Evolutionary conservation across 2,888 invertebrate species (phyloP).

Genomic region (Halocaridina rubra): DNA sequence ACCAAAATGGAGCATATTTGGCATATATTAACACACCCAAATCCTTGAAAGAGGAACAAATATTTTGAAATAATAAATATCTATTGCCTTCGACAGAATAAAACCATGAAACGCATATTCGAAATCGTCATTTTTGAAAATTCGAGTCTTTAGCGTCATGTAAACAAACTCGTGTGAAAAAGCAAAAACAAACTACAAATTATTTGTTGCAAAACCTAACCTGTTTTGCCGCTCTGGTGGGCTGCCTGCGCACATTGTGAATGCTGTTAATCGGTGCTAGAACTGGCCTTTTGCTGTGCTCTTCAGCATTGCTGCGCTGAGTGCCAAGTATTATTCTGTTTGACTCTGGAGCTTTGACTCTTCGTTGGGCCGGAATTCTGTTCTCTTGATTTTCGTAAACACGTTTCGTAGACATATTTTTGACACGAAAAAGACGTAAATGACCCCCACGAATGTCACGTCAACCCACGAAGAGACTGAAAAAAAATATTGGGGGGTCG

Average conservation of each 20-base stretch:
- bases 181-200: too few relatives aligned
- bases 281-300: conserved; percentile 19
- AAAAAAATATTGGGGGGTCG: neutral
- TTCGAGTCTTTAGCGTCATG: too few relatives aligned
- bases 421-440: neutral
- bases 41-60: too few relatives aligned
- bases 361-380: conserved; percentile 40
- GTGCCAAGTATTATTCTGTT: neutral
- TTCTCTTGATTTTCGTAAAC: conserved; percentile 56
- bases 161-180: too few relatives aligned
- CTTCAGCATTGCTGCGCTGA: neutral
- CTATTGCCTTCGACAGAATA: too few relatives aligned
- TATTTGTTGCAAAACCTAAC: too few relatives aligned
- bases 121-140: too few relatives aligned
- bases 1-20: too few relatives aligned
- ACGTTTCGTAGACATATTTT: conserved; percentile 34
- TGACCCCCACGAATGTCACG: neutral
- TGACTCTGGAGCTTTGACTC: conserved; percentile 28
- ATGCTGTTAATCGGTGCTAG: conserved; percentile 27
- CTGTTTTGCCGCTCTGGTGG: conserved; percentile 56
- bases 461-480: neutral
- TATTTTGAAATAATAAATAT: too few relatives aligned
- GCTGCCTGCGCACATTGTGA: conserved; percentile 43
- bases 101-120: too few relatives aligned
- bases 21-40: too few relatives aligned